Conservation (phyloP, 1,140 invertebrate species). For the Leptinotarsa lineolata region DNA sequence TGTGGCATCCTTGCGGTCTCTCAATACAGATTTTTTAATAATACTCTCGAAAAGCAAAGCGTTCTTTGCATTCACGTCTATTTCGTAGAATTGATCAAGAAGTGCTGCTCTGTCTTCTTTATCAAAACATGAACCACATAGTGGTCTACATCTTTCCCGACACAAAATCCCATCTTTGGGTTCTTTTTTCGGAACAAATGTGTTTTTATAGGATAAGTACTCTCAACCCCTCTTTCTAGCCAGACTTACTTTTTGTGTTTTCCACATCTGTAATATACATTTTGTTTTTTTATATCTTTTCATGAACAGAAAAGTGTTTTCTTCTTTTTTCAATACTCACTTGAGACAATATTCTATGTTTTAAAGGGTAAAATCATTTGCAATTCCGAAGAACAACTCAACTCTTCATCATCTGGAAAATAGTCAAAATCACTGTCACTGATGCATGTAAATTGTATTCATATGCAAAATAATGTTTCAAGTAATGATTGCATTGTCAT, state of each 20-base stretch:
- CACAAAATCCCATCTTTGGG: background rate
- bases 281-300: background rate
- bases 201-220: background rate
- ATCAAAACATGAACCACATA: background rate
- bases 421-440: too few relatives aligned
- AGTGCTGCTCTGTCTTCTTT: background rate
- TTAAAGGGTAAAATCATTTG: too few relatives aligned
- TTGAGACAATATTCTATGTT: too few relatives aligned
- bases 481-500: too few relatives aligned
- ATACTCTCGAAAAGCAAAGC: background rate
- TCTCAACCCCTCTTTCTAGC: background rate
- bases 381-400: too few relatives aligned
- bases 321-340: too few relatives aligned
- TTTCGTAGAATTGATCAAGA: background rate
- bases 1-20: background rate
- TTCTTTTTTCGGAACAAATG: background rate
- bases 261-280: background rate
- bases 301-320: too few relatives aligned
- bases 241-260: background rate
- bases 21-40: background rate
- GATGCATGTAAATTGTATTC: too few relatives aligned
- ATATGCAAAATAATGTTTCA: too few relatives aligned
- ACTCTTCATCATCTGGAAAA: too few relatives aligned
- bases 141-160: background rate
- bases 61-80: background rate